These are phyloP conservation scores for Trileptium ribeirensis DNA, from an alignment of 2,888 invertebrate genomes.

Conservation along the genomic window DNA sequence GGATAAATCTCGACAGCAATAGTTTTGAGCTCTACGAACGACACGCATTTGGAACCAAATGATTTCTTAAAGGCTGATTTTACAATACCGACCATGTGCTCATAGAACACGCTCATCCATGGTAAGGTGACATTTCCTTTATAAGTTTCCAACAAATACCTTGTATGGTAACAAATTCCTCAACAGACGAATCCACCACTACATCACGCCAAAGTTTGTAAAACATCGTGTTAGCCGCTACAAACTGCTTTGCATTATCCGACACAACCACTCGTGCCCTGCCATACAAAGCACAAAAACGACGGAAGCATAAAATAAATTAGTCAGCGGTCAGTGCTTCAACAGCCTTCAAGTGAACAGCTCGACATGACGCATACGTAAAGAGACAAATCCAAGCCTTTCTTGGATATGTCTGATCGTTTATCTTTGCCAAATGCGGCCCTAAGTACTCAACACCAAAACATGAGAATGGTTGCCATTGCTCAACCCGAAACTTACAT, in stretches of 20 bases:
- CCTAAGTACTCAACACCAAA: constrained; percentile 7
- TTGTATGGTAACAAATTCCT: neutral
- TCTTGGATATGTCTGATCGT: neutral
- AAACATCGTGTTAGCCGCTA: neutral
- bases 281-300: neutral
- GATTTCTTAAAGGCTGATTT: constrained; percentile 1
- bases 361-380: neutral
- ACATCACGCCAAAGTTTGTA: neutral
- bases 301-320: neutral
- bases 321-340: neutral
- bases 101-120: constrained; percentile 3
- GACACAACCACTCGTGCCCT: neutral
- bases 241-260: neutral
- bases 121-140: neutral
- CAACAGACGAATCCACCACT: neutral
- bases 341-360: neutral
- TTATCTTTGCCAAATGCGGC: neutral
- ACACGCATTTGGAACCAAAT: neutral
- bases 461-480: neutral
- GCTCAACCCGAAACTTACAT: neutral
- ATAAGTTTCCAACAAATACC: constrained; percentile 2
- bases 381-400: constrained; percentile 4
- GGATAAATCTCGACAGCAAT: neutral
- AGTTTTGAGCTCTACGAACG: neutral
- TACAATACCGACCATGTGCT: neutral